Percentiles rank a stretch among this genome's conserved stretches.
phyloP scores from a whole-genome alignment of 37 sponge, comb jelly and placozoan species.

The Halichondria panicea region DNA sequence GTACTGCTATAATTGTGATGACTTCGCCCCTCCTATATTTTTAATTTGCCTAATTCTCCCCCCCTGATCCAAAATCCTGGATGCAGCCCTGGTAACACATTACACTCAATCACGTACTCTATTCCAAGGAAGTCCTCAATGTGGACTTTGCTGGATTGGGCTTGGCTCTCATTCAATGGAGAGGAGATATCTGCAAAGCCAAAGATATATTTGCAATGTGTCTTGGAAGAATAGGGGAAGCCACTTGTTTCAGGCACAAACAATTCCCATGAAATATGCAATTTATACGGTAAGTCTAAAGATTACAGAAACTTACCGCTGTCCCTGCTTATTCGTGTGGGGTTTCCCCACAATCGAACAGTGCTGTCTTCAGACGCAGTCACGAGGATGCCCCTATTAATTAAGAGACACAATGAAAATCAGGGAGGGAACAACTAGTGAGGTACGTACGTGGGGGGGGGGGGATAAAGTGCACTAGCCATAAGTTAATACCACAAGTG shows the following conservation, averaged over 20 bases:
- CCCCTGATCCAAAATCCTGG: too few species aligned
- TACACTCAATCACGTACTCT: slow-evolving; percentile 28
- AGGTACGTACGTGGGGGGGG: background rate
- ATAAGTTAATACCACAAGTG: too few species aligned
- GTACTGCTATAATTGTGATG: too few species aligned
- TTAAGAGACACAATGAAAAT: background rate
- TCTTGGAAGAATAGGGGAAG: too few species aligned
- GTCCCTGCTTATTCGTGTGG: slow-evolving; percentile 34
- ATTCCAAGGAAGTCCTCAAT: slow-evolving; percentile 44
- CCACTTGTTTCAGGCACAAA: too few species aligned
- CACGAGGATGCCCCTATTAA: slow-evolving; percentile 28
- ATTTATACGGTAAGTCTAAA: too few species aligned
- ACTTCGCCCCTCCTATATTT: too few species aligned
- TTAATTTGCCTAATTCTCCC: too few species aligned
- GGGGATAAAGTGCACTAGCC: background rate
- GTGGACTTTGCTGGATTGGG: background rate
- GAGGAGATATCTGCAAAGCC: background rate
- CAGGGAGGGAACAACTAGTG: background rate
- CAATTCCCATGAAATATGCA: too few species aligned
- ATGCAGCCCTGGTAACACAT: too few species aligned
- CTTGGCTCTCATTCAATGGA: background rate
- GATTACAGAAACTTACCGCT: slow-evolving; percentile 7
- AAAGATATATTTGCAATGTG: background rate
- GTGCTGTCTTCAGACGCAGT: slow-evolving; percentile 60
- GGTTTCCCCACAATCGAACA: slow-evolving; percentile 62